phyloP scores from a whole-genome alignment of 2,113 vertebrate species.

The Nyctibius bracteatus region DNA sequence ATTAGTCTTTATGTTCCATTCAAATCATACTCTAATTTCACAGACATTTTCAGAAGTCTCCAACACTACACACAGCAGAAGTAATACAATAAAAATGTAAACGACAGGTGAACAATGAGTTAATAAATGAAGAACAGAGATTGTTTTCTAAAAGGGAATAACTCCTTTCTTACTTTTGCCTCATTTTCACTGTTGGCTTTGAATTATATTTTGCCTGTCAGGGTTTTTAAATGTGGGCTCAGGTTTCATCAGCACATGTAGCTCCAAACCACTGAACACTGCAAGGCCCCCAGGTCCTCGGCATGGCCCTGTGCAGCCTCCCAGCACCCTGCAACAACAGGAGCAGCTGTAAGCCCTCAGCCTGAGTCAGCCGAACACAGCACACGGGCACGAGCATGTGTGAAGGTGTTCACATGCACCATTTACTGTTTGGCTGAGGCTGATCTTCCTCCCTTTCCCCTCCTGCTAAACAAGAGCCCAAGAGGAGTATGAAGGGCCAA shows the following conservation, averaged over 20 bases:
- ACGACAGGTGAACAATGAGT: not conserved
- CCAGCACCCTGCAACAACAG: accelerated
- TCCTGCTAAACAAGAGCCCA: not conserved
- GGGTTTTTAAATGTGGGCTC: accelerated
- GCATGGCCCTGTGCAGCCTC: accelerated
- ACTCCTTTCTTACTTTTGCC: not conserved
- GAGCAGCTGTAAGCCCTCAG: not conserved
- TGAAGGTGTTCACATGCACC: not conserved
- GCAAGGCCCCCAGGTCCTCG: not conserved
- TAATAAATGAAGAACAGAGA: not conserved
- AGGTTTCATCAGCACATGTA: not conserved
- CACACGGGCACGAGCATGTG: accelerated
- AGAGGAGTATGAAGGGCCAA: not conserved
- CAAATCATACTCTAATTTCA: not conserved
- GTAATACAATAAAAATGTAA: not conserved
- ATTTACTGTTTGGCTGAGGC: not conserved
- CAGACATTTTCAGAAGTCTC: not conserved
- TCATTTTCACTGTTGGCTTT: not conserved
- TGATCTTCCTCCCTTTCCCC: not conserved
- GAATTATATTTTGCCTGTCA: not conserved
- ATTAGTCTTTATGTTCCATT: not conserved
- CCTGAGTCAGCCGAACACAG: accelerated
- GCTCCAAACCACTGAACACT: not conserved
- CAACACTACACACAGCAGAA: not conserved
- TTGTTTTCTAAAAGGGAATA: not conserved